Evolutionary conservation across 2,888 invertebrate genomes (phyloP).

Genomic region (Parnassius orleans): DNA sequence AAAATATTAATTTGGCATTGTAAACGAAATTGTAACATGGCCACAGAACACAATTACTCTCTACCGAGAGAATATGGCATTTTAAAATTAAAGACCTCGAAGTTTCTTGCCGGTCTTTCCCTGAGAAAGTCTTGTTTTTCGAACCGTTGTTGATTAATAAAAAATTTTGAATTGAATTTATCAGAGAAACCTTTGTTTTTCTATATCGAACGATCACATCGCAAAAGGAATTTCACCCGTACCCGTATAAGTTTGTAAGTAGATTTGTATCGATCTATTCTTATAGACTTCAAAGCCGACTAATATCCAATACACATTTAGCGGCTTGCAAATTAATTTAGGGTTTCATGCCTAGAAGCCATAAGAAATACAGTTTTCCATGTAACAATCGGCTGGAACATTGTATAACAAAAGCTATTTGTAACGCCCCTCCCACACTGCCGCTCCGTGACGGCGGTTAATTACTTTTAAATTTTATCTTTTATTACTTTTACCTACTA

Average conservation of each 20-base stretch:
- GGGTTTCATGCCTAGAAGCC: constrained; percentile 25
- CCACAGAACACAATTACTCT: no score
- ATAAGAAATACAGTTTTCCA: constrained; percentile 19
- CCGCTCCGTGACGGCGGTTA: constrained; percentile 15
- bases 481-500: constrained; percentile 19
- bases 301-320: constrained; percentile 3
- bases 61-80: no score
- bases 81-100: no score
- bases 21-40: no score
- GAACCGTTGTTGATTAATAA: no score
- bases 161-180: no score
- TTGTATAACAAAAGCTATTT: constrained; percentile 18
- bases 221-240: no score
- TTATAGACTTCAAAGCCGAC: constrained; percentile 5
- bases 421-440: constrained; percentile 18
- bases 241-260: neutral
- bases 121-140: no score
- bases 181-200: no score
- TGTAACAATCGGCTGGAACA: constrained; percentile 18
- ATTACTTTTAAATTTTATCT: constrained; percentile 26
- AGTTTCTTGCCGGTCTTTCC: no score
- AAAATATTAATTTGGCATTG: no score
- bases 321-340: constrained; percentile 21
- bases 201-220: no score
- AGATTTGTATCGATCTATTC: constrained; percentile 7